Conservation (phyloP, 2,888 invertebrate genomes). For the Eupithecia centaureata region DNA sequence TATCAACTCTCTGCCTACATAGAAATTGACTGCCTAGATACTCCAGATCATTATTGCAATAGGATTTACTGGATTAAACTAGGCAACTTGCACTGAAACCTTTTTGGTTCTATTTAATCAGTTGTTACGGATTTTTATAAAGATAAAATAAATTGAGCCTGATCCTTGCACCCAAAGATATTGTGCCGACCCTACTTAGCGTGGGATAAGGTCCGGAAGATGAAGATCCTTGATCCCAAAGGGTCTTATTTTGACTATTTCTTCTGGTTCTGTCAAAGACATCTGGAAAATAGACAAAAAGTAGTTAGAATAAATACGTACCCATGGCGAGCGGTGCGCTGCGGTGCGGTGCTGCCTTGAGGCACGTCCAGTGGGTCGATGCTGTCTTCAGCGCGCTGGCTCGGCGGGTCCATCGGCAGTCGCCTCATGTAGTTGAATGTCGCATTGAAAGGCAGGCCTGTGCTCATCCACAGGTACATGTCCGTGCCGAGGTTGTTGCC, state of each 20-base stretch:
- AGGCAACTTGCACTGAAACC: not conserved
- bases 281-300: not conserved
- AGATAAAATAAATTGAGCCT: too few relatives aligned
- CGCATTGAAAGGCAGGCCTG: slow-evolving; percentile 93
- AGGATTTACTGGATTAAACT: not conserved
- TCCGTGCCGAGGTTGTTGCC: slow-evolving; percentile 94
- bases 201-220: too few relatives aligned
- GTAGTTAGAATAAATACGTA: slow-evolving; percentile 46
- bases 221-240: too few relatives aligned
- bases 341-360: slow-evolving; percentile 90
- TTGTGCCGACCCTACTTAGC: too few relatives aligned
- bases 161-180: too few relatives aligned
- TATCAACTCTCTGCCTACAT: not conserved
- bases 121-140: not conserved
- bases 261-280: not conserved
- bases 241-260: not conserved
- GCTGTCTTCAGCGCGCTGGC: slow-evolving; percentile 81
- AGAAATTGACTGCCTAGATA: not conserved
- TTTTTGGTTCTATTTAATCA: not conserved
- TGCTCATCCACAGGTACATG: slow-evolving; percentile 96
- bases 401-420: slow-evolving; percentile 81
- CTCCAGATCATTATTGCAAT: not conserved
- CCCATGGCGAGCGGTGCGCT: slow-evolving; percentile 91
- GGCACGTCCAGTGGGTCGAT: slow-evolving; percentile 86
- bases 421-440: slow-evolving; percentile 92